A percentile compares a stretch with the other conserved stretches of the same genome.
These are phyloP conservation scores for Caretta caretta DNA, from an alignment of 2,113 vertebrate genomes.

Conservation along the genomic window DNA sequence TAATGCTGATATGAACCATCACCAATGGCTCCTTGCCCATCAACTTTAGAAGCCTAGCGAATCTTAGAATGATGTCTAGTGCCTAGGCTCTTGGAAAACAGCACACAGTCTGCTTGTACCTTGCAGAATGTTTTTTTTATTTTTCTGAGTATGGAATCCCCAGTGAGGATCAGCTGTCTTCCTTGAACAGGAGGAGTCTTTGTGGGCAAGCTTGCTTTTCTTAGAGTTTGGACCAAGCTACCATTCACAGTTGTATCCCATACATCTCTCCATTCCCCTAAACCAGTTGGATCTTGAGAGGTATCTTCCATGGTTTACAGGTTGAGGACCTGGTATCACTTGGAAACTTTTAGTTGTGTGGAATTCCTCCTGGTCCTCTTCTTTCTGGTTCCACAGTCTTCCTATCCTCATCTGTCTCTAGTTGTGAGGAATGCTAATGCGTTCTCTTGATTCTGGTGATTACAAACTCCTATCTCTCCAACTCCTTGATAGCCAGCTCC, in stretches of 20 bases:
- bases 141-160: not conserved
- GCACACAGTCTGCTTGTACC: too few relatives aligned
- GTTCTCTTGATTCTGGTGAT: not conserved
- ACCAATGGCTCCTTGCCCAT: not conserved
- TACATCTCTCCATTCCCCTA: not conserved
- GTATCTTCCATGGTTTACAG: not conserved
- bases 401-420: not conserved
- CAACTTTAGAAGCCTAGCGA: not conserved
- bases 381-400: not conserved
- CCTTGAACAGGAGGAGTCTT: not conserved
- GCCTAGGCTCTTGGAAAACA: not conserved
- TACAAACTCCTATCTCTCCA: not conserved
- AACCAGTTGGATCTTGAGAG: not conserved
- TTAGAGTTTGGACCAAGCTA: not conserved
- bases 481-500: not conserved
- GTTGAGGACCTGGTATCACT: not conserved
- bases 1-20: not conserved
- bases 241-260: not conserved
- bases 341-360: not conserved
- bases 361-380: not conserved
- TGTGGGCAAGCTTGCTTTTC: not conserved
- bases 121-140: not conserved
- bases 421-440: not conserved
- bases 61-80: not conserved
- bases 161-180: not conserved